Evolutionary conservation across 1,140 invertebrate genomes (phyloP), one percentile per base, ranked within the genome.

Genomic region (Planococcus citri): DNA sequence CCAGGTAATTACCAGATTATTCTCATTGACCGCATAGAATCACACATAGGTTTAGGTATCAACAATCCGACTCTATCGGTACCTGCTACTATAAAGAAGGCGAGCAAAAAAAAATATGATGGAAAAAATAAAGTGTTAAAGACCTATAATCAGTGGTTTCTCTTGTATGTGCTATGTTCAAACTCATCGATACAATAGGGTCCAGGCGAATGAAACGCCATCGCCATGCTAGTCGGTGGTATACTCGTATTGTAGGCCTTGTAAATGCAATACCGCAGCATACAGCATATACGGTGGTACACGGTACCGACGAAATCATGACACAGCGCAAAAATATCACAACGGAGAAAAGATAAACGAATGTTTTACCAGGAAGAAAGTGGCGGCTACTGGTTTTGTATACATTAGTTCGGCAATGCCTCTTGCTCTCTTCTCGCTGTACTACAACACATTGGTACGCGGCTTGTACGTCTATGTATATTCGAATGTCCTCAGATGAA

Each of bases 281-380:
- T n/a, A n/a, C n/a, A n/a, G n/a, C 9, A 41, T 41, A 41, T n/a
- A 41, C 9, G n/a, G 37, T 9, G n/a, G n/a, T 10, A 41, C n/a
- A 41, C n/a, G n/a, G n/a, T n/a, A n/a, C 60, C 60, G 60, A 64
- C 60, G 1, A 64, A 64, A 64, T 64, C 60, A 64, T 64, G 60
- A 64, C 60, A 21, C 21, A 64, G 60, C 60, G 60, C 21, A 64
- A 64, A 64, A 64, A 64, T 25, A 22, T 64, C 21, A 64, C 25
- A 64, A 64, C 29, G 21, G 60, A 64, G 60, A 64, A 64, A 64
- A 64, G 60, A 64, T 64, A 64, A 64, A 64, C 25, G 60, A 64
- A 64, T 64, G 60, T 64, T 64, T 64, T 64, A 64, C 60, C 21
- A 64, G 60, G 60, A 64, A 64, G 60, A 64, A 64, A 64, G 60